Evolutionary conservation across 2,797 vertebrate genomes (phyloP).

Genomic region (Hypotaenidia philippensis): DNA sequence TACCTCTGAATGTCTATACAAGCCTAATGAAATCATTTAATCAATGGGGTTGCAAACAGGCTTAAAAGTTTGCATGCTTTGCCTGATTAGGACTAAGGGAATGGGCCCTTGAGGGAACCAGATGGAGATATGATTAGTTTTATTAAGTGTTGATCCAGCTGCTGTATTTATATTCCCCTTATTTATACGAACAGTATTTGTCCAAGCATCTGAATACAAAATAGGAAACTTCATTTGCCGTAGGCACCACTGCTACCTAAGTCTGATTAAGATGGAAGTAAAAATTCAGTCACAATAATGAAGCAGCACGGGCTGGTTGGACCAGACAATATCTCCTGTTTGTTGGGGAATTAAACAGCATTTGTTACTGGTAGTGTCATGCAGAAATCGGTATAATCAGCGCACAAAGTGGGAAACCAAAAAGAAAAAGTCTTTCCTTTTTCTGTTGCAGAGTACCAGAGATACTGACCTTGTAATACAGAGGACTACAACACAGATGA

Average conservation of each 20-base stretch:
- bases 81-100: constrained; percentile 60
- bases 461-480: constrained; percentile 97
- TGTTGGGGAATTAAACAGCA: neutral
- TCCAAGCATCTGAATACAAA: constrained; percentile 60
- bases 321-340: neutral
- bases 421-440: neutral
- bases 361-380: neutral
- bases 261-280: constrained; percentile 51
- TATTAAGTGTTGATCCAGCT: constrained; percentile 69
- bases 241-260: neutral
- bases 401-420: neutral
- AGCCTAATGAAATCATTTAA: constrained; percentile 68
- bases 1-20: constrained; percentile 3
- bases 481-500: constrained; percentile 98
- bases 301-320: neutral
- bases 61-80: constrained; percentile 55
- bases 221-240: constrained; percentile 22
- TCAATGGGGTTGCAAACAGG: constrained; percentile 43
- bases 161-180: constrained; percentile 59
- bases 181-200: constrained; percentile 64
- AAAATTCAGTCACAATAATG: constrained; percentile 6
- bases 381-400: neutral
- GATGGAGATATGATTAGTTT: constrained; percentile 65
- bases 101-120: constrained; percentile 58
- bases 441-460: neutral